Evolutionary conservation across 2,797 vertebrate genomes (phyloP).

Genomic region (Peromyscus attwateri): DNA sequence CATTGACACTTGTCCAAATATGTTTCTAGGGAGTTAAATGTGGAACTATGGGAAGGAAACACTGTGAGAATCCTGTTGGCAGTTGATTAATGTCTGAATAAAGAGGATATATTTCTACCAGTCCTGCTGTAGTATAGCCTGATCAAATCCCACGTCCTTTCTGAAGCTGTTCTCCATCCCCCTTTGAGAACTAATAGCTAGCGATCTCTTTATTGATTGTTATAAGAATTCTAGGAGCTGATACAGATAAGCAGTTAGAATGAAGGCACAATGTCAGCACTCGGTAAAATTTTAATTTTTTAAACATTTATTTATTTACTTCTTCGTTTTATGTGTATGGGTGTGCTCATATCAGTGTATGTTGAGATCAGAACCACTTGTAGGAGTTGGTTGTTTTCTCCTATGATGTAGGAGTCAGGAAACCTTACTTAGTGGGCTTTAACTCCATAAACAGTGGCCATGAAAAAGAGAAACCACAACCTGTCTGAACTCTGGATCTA

Average conservation of each 20-base stretch:
- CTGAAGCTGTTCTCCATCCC: neutral
- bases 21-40: slow-evolving; percentile 2
- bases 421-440: neutral
- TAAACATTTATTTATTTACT: neutral
- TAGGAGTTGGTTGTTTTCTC: neutral
- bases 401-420: neutral
- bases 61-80: neutral
- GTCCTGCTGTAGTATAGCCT: neutral
- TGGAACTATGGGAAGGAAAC: neutral
- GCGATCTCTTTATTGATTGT: neutral
- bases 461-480: neutral
- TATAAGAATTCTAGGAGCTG: neutral
- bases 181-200: neutral
- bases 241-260: neutral
- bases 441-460: neutral
- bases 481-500: neutral
- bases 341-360: neutral
- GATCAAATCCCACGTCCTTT: slow-evolving; percentile 22
- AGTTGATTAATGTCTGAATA: neutral
- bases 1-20: neutral
- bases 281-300: neutral
- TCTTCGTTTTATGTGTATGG: neutral
- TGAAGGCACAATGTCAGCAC: neutral
- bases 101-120: neutral
- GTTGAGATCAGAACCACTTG: neutral